Percentiles rank a stretch among this genome's conserved stretches.
These are phyloP conservation scores for Prosopocoilus inquinatus DNA, from an alignment of 2,888 invertebrate species.

Conservation along the genomic window DNA sequence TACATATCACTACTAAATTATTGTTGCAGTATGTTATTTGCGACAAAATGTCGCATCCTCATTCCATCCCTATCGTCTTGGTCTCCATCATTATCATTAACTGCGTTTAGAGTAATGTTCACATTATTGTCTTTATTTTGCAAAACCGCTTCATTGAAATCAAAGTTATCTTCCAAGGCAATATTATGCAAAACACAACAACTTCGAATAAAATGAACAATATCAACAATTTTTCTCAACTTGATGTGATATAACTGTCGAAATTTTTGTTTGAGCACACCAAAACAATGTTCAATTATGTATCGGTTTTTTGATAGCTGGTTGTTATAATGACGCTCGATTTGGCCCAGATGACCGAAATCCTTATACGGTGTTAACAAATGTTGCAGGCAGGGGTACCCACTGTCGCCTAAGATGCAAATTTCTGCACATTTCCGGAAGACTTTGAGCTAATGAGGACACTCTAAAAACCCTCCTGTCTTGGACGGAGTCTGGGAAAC, in stretches of 20 bases:
- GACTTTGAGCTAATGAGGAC: not conserved
- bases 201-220: slow-evolving; percentile 14
- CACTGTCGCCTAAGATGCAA: slow-evolving; percentile 20
- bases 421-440: slow-evolving; percentile 9
- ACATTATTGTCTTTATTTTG: too few relatives aligned
- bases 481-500: not conserved
- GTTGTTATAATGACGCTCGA: slow-evolving; percentile 15
- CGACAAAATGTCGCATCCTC: too few relatives aligned
- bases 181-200: slow-evolving; percentile 19
- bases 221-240: slow-evolving; percentile 11
- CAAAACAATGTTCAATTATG: slow-evolving; percentile 19
- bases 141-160: too few relatives aligned
- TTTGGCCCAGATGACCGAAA: slow-evolving; percentile 15
- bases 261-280: slow-evolving; percentile 20
- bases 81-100: too few relatives aligned
- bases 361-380: slow-evolving; percentile 19
- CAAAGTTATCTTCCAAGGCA: slow-evolving; percentile 6
- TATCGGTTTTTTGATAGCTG: slow-evolving; percentile 13
- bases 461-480: slow-evolving; percentile 12
- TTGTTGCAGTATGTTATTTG: too few relatives aligned
- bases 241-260: slow-evolving; percentile 19
- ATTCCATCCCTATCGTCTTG: too few relatives aligned
- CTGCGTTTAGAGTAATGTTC: too few relatives aligned
- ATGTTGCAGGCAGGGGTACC: slow-evolving; percentile 14
- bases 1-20: too few relatives aligned